phyloP scores from a whole-genome alignment of 2,113 vertebrate species.

The Daphoenositta chrysoptera region DNA sequence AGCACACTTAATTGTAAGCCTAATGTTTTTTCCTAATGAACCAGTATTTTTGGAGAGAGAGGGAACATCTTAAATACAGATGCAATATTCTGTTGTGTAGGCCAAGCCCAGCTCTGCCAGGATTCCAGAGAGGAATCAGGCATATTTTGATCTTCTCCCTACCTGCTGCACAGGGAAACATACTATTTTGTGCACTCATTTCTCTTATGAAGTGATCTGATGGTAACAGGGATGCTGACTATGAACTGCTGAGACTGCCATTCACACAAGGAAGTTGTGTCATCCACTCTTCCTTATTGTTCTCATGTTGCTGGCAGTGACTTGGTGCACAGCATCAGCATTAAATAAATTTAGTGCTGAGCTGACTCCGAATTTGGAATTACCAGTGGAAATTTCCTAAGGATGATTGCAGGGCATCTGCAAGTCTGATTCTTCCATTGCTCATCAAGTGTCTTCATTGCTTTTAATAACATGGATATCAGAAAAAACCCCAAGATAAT shows the following conservation, averaged over 20 bases:
- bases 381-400: neutral
- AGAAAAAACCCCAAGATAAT: neutral
- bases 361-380: neutral
- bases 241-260: neutral
- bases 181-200: neutral
- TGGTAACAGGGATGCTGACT: neutral
- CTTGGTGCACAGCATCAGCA: neutral
- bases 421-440: neutral
- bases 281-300: neutral
- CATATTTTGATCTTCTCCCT: neutral
- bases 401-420: accelerated
- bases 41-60: neutral
- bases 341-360: neutral
- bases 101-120: neutral
- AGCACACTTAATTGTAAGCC: neutral
- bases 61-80: neutral
- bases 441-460: neutral
- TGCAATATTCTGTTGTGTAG: neutral
- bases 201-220: neutral
- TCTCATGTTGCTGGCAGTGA: neutral
- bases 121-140: neutral
- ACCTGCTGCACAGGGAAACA: neutral
- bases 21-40: neutral
- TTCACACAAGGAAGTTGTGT: neutral
- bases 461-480: neutral